These are phyloP conservation scores for Venusia cambrica DNA, from an alignment of 2,888 invertebrate species.

Conservation along the genomic window DNA sequence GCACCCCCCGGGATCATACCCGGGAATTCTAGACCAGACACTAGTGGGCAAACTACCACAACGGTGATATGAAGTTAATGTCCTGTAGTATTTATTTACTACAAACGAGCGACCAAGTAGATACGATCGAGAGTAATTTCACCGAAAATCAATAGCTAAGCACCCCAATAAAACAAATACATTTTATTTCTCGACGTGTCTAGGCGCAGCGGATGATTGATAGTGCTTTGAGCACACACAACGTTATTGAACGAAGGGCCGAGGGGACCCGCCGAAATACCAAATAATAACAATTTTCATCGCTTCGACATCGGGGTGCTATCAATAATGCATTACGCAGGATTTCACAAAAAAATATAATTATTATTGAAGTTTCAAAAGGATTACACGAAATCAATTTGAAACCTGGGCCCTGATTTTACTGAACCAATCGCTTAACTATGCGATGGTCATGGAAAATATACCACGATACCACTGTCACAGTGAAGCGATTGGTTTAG, in stretches of 20 bases:
- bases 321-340: conserved; percentile 57
- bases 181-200: conserved; percentile 67
- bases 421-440: too few relatives aligned
- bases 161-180: conserved; percentile 66
- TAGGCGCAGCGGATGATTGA: conserved; percentile 69
- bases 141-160: conserved; percentile 66
- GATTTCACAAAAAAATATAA: conserved; percentile 36
- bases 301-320: conserved; percentile 35
- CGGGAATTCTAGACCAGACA: too few relatives aligned
- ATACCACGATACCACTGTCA: too few relatives aligned
- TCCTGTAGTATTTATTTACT: too few relatives aligned
- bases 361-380: conserved; percentile 36
- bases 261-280: conserved; percentile 47
- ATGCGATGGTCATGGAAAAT: too few relatives aligned
- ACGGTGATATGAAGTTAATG: too few relatives aligned
- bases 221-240: conserved; percentile 71
- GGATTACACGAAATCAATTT: conserved; percentile 36
- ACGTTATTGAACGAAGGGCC: conserved; percentile 61
- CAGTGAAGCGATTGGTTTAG: conserved; percentile 13
- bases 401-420: too few relatives aligned
- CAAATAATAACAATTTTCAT: conserved; percentile 54
- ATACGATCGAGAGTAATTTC: conserved; percentile 48
- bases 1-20: too few relatives aligned
- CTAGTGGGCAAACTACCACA: too few relatives aligned
- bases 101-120: conserved; percentile 23